phyloP scores from a whole-genome alignment of 2,113 vertebrate species.

The Hippocampus abdominalis region DNA sequence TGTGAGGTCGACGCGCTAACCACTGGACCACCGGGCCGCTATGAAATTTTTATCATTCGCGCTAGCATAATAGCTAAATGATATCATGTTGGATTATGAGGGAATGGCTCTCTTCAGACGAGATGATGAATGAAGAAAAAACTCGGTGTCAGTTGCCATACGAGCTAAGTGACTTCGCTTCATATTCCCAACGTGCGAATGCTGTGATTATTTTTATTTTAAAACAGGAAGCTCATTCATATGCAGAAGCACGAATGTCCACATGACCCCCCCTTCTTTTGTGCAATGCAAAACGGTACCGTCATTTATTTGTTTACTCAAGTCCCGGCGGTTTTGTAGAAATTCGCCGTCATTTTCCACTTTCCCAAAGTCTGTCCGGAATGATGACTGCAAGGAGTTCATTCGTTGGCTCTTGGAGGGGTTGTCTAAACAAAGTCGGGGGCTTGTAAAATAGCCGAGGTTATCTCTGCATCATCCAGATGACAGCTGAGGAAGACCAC shows the following conservation, averaged over 20 bases:
- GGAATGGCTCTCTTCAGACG: too few relatives aligned
- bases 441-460: conserved; percentile 73
- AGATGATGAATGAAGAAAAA: too few relatives aligned
- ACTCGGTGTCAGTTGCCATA: too few relatives aligned
- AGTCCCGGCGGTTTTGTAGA: conserved; percentile 10
- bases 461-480: conserved; percentile 77
- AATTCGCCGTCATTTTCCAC: conserved; percentile 50
- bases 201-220: conserved; percentile 56
- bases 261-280: conserved; percentile 54
- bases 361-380: conserved; percentile 53
- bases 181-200: conserved; percentile 40
- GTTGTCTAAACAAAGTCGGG: conserved; percentile 75
- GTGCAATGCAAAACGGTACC: conserved; percentile 36
- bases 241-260: conserved; percentile 47
- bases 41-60: too few relatives aligned
- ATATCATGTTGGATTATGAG: neutral
- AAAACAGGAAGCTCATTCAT: conserved; percentile 35
- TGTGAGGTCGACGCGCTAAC: too few relatives aligned
- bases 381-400: conserved; percentile 38
- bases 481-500: conserved; percentile 73
- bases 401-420: conserved; percentile 70
- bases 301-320: conserved; percentile 67
- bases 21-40: too few relatives aligned
- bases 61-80: neutral
- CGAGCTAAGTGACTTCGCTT: conserved; percentile 5